These are phyloP conservation scores for Neodiprion pinetum DNA, from an alignment of 1,140 invertebrate genomes.

Conservation along the genomic window DNA sequence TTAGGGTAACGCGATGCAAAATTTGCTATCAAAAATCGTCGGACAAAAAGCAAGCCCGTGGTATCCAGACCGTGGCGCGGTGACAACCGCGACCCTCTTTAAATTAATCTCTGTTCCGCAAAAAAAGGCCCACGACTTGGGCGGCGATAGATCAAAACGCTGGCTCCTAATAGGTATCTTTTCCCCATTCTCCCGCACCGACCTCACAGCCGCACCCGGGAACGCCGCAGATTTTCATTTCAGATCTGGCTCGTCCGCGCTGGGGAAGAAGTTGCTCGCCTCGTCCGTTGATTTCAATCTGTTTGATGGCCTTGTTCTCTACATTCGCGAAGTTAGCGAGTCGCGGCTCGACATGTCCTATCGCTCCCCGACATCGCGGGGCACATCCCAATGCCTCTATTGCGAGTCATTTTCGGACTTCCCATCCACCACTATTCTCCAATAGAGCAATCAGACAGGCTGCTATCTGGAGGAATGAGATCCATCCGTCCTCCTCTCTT, in stretches of 20 bases:
- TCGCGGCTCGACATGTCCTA: not conserved
- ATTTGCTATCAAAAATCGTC: slow-evolving; percentile 5
- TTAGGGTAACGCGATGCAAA: not conserved
- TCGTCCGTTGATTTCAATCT: slow-evolving; percentile 42
- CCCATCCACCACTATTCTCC: not conserved
- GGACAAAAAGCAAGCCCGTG: not conserved
- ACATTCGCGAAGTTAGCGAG: slow-evolving; percentile 6
- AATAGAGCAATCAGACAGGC: not conserved
- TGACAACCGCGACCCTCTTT: not conserved
- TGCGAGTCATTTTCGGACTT: slow-evolving; percentile 2
- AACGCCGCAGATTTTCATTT: slow-evolving; percentile 47
- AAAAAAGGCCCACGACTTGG: not conserved
- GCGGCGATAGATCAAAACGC: not conserved
- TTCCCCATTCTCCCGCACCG: not conserved
- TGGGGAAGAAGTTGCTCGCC: slow-evolving; percentile 30
- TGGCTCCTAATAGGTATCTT: slow-evolving; percentile 7
- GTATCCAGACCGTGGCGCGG: not conserved
- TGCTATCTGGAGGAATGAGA: not conserved
- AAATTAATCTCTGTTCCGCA: not conserved
- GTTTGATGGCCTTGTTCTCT: slow-evolving; percentile 35
- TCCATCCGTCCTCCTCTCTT: not conserved
- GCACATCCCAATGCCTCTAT: not conserved
- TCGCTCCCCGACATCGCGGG: not conserved
- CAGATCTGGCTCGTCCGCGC: slow-evolving; percentile 40
- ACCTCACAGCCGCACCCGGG: slow-evolving; percentile 33